Evolutionary conservation across 2,113 vertebrate species (phyloP).

Genomic region (Siniperca knerii): DNA sequence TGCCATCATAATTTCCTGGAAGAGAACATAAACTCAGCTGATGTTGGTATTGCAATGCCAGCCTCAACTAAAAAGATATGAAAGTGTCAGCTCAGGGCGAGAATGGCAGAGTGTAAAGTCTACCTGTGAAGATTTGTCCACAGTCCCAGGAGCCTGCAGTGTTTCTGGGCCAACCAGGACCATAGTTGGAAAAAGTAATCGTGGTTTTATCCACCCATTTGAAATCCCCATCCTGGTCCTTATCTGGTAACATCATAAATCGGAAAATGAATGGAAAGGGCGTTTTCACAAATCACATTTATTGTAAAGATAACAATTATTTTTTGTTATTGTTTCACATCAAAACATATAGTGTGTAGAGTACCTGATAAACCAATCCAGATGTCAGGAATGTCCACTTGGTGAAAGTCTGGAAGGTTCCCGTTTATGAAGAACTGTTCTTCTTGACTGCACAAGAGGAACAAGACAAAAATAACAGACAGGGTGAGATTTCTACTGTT

Average conservation of each 20-base stretch:
- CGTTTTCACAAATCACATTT: background rate
- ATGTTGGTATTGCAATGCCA: background rate
- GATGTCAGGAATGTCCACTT: conserved; percentile 82
- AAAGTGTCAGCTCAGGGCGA: background rate
- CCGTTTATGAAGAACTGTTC: conserved; percentile 85
- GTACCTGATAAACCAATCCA: conserved; percentile 87
- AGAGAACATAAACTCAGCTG: background rate
- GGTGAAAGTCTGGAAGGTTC: conserved; percentile 84
- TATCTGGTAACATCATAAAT: conserved; percentile 72
- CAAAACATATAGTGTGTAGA: background rate
- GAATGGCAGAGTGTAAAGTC: background rate
- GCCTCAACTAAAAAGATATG: background rate
- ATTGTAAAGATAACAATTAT: background rate
- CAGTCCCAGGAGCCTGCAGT: conserved; percentile 81
- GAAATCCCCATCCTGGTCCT: conserved; percentile 79
- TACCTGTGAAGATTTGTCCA: conserved; percentile 87
- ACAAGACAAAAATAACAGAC: background rate
- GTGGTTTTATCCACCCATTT: conserved; percentile 82
- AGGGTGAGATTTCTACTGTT: background rate
- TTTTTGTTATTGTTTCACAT: background rate
- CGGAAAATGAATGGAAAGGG: background rate
- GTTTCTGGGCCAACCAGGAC: conserved; percentile 77
- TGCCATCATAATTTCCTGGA: conserved; percentile 83
- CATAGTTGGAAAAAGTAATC: conserved; percentile 79
- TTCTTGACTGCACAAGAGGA: conserved; percentile 69